These are phyloP conservation scores for Sprattus sprattus DNA, from an alignment of 2,113 vertebrate species.

Conservation along the genomic window DNA sequence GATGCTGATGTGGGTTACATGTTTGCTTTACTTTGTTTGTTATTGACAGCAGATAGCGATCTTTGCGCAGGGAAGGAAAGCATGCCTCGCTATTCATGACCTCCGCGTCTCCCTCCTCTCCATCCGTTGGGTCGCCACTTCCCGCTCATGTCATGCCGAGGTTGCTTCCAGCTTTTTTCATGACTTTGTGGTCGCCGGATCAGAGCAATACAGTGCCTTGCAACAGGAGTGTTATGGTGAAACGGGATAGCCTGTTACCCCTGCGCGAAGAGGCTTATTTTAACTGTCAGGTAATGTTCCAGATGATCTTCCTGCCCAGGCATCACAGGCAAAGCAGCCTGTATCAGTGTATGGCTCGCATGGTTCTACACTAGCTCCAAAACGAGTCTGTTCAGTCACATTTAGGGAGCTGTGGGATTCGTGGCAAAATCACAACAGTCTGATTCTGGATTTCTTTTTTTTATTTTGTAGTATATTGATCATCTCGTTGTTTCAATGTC, in stretches of 20 bases:
- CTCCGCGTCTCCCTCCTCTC: slow-evolving; percentile 56
- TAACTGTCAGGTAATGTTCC: slow-evolving; percentile 65
- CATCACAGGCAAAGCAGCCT: slow-evolving; percentile 56
- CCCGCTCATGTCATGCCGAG: slow-evolving; percentile 69
- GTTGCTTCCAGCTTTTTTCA: slow-evolving; percentile 67
- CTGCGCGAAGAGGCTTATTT: slow-evolving; percentile 63
- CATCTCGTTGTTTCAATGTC: slow-evolving; percentile 58
- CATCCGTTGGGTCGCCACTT: slow-evolving; percentile 55
- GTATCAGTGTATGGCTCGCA: slow-evolving; percentile 58
- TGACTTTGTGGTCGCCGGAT: slow-evolving; percentile 69
- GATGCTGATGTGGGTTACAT: slow-evolving; percentile 59
- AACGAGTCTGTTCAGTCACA: slow-evolving; percentile 61
- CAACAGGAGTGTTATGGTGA: slow-evolving; percentile 58
- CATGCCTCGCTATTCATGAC: slow-evolving; percentile 65
- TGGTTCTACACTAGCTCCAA: slow-evolving; percentile 68
- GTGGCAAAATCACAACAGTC: slow-evolving; percentile 50
- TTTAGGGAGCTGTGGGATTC: slow-evolving; percentile 60
- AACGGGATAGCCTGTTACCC: slow-evolving; percentile 53
- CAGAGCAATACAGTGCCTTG: slow-evolving; percentile 56
- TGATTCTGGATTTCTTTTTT: slow-evolving; percentile 43
- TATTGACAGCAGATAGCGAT: slow-evolving; percentile 54
- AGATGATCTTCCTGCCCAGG: slow-evolving; percentile 52
- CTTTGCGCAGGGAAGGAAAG: slow-evolving; percentile 48
- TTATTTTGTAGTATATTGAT: slow-evolving; percentile 33
- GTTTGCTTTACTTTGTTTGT: slow-evolving; percentile 58